A percentile compares a stretch with the other conserved stretches of the same genome.
Conservation (phyloP, 2,113 vertebrate species). For the Tetrao urogallus region DNA sequence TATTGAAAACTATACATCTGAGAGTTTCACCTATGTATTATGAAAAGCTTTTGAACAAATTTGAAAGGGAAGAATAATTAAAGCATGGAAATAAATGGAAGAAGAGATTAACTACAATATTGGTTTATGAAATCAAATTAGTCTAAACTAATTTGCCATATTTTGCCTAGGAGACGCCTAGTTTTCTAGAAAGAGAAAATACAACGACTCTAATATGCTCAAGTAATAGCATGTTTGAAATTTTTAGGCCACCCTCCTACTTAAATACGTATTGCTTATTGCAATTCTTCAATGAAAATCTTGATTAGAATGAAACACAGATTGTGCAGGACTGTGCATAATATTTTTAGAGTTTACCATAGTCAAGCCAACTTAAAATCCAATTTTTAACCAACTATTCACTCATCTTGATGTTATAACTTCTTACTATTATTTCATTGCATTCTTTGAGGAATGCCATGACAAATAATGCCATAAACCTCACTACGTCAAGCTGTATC, state of each 20-base stretch:
- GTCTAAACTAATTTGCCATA: slow-evolving; percentile 5
- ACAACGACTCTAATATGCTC: not conserved
- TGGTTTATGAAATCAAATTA: slow-evolving; percentile 5
- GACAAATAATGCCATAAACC: not conserved
- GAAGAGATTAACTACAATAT: not conserved
- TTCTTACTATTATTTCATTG: not conserved
- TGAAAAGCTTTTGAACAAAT: not conserved
- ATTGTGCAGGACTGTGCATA: not conserved
- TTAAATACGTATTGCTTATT: not conserved
- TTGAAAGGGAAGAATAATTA: slow-evolving; percentile 28
- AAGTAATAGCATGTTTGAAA: not conserved
- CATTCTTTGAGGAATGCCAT: not conserved
- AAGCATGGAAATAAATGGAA: slow-evolving; percentile 5
- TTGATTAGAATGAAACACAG: not conserved
- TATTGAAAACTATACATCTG: slow-evolving; percentile 2
- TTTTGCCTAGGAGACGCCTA: not conserved
- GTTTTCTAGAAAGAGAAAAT: slow-evolving; percentile 36
- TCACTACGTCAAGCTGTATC: not conserved
- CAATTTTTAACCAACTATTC: not conserved
- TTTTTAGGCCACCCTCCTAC: not conserved
- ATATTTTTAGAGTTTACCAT: not conserved
- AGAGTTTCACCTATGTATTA: slow-evolving; percentile 6
- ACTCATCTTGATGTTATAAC: not conserved
- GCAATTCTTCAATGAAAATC: not conserved
- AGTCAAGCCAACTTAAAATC: not conserved